These are phyloP conservation scores for Catharus ustulatus DNA, from an alignment of 2,797 vertebrate species.

Conservation along the genomic window DNA sequence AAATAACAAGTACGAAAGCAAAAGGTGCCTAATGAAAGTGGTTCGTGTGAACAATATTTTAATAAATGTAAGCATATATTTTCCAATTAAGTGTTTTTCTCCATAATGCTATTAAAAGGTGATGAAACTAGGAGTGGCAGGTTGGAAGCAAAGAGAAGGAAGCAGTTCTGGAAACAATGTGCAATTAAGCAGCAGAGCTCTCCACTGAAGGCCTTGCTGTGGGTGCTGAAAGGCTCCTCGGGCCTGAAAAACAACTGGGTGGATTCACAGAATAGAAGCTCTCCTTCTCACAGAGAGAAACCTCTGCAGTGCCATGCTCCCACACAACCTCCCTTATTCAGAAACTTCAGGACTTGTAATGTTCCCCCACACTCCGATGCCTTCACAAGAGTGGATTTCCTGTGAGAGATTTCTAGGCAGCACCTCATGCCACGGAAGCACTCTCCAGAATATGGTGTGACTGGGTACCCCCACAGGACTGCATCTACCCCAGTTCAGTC, in stretches of 20 bases:
- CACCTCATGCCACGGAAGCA: rapidly evolving
- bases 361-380: rapidly evolving
- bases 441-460: rapidly evolving
- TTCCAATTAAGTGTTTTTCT: not conserved
- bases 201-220: not conserved
- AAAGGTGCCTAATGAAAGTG: not conserved
- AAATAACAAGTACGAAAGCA: not conserved
- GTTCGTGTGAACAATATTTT: not conserved
- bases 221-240: not conserved
- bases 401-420: not conserved
- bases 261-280: not conserved
- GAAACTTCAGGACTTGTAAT: not conserved
- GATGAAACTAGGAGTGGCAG: not conserved
- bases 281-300: not conserved
- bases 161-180: not conserved
- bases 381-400: not conserved
- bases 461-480: not conserved
- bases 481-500: not conserved
- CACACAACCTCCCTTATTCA: not conserved
- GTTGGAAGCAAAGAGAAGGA: not conserved
- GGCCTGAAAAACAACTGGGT: not conserved
- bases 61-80: not conserved
- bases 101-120: not conserved
- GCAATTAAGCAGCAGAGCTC: not conserved
- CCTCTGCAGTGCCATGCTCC: not conserved